phyloP scores from a whole-genome alignment of 1,140 invertebrate genomes.

The Antheraea mylitta region DNA sequence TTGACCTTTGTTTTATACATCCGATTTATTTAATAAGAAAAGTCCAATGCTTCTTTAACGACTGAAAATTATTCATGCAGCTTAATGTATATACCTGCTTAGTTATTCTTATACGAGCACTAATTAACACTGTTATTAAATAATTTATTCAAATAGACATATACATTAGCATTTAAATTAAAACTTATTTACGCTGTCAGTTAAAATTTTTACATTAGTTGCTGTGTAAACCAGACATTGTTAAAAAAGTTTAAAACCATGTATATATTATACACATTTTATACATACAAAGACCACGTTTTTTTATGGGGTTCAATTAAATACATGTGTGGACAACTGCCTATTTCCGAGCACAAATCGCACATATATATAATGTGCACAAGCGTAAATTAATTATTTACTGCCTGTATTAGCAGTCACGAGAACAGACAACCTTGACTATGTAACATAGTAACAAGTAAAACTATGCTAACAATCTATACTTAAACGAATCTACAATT shows the following conservation, averaged over 20 bases:
- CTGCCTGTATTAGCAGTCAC: constrained; percentile 13
- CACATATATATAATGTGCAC: not conserved
- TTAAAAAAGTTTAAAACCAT: no score
- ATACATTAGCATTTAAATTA: not conserved
- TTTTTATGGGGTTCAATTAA: not conserved
- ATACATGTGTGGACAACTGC: not conserved
- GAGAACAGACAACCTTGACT: constrained; percentile 29
- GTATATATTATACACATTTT: no score
- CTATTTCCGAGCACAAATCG: not conserved
- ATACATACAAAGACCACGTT: no score
- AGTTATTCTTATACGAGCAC: no score
- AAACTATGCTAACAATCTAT: not conserved
- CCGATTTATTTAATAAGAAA: no score
- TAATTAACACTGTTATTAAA: no score
- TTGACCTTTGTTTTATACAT: no score
- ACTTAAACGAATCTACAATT: not conserved
- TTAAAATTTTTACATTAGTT: not conserved
- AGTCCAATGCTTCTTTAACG: no score
- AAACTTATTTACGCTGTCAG: not conserved
- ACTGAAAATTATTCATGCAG: no score
- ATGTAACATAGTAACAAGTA: constrained; percentile 22
- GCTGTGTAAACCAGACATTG: not conserved
- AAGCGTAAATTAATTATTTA: constrained; percentile 18
- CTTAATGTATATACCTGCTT: no score
- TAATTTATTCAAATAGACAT: no score